Percentiles rank a stretch among this genome's conserved stretches.
phyloP scores from a whole-genome alignment of 2,888 invertebrate species.

The Troides oblongomaculatus region DNA sequence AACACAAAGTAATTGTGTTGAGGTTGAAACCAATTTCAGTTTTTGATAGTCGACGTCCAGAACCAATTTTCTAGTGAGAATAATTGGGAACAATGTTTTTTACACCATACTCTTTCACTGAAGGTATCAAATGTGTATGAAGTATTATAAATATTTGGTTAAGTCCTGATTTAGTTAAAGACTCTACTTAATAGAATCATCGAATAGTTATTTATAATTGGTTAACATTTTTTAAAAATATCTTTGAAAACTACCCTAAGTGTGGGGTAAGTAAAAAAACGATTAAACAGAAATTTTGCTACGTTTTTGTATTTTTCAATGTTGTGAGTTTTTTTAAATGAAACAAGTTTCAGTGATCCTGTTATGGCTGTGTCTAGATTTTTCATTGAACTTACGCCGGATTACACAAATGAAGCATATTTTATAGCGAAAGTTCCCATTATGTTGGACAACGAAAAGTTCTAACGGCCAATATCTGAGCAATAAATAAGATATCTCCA shows the following conservation, averaged over 20 bases:
- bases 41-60: slow-evolving; percentile 49
- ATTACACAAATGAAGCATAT: slow-evolving; percentile 21
- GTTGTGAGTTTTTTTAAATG: background rate
- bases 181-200: too few species aligned
- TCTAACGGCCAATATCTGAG: slow-evolving; percentile 28
- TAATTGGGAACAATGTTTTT: slow-evolving; percentile 6
- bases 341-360: background rate
- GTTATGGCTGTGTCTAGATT: background rate
- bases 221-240: too few species aligned
- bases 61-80: slow-evolving; percentile 36
- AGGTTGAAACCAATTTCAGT: slow-evolving; percentile 72
- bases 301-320: too few species aligned
- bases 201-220: too few species aligned
- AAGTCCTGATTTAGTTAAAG: too few species aligned
- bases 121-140: background rate
- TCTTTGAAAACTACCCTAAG: too few species aligned
- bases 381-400: slow-evolving; percentile 14
- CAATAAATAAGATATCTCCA: slow-evolving; percentile 29
- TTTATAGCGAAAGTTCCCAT: slow-evolving; percentile 23
- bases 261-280: too few species aligned
- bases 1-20: slow-evolving; percentile 38
- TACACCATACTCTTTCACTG: background rate
- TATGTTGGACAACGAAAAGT: slow-evolving; percentile 27
- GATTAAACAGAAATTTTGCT: too few species aligned
- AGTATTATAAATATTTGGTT: background rate